Evolutionary conservation across 2,113 vertebrate genomes (phyloP).

Genomic region (Entomyzon cyanotis): DNA sequence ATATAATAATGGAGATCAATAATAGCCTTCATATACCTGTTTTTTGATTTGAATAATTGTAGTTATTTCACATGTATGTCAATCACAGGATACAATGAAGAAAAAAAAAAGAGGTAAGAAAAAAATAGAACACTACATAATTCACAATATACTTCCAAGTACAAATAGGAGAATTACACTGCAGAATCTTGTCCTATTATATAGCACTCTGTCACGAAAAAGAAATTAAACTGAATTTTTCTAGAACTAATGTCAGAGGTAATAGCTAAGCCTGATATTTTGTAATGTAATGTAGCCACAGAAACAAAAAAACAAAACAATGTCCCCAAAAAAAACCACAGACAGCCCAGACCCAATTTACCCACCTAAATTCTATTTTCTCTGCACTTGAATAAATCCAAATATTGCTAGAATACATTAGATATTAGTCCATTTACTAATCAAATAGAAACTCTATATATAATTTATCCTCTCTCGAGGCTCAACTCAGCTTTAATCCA

Average conservation of each 20-base stretch:
- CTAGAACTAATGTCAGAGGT: not conserved
- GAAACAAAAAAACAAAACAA: not conserved
- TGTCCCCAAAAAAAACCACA: accelerated
- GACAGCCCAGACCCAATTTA: not conserved
- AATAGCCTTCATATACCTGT: not conserved
- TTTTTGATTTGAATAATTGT: not conserved
- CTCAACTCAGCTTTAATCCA: not conserved
- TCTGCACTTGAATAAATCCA: not conserved
- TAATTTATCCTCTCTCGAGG: not conserved
- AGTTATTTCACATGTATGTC: not conserved
- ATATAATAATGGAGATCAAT: not conserved
- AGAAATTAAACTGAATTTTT: not conserved
- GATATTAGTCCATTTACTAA: not conserved
- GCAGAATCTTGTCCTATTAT: not conserved
- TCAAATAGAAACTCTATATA: not conserved
- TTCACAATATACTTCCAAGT: not conserved
- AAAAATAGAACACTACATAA: not conserved
- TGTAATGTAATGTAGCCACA: not conserved
- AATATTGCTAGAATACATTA: not conserved
- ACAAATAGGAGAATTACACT: not conserved
- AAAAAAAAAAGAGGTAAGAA: accelerated
- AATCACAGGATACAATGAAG: not conserved
- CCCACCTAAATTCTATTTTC: not conserved
- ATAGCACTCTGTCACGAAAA: not conserved
- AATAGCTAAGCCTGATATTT: not conserved